Base-by-base conservation (phyloP, 2,797 vertebrate species). In the Leptoclinus maculatus region DNA sequence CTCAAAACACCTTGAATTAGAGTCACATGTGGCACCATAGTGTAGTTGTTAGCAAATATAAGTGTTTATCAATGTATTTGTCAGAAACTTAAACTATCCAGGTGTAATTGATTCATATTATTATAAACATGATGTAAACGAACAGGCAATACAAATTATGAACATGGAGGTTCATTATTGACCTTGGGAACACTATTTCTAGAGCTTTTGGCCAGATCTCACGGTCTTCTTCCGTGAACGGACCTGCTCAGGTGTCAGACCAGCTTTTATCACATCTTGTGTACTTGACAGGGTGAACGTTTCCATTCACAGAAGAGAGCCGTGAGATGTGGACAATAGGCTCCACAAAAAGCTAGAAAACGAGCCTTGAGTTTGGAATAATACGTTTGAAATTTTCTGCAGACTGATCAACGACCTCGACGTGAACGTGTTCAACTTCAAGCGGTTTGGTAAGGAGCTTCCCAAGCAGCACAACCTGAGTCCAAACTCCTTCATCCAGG, bases 401-500 rank as follows among this genome's bases (percentile, higher is more conserved):
- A 97, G 96, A 79, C 89, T 96, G 71, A 96, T 96, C 74, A 96
- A 95, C 1, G 96, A 97, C 85, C 92, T 97, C 34, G 96, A 97
- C 25, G 95, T 97, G 83, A 95, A 93, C 19, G 96, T 96, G 68
- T 96, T 97, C 84, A 96, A 95, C 85, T 97, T 96, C 82, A 92
- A 91, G 70, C 87, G 7, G 83, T 97, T 96, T 64, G 96, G 96
- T 8, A 96, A 96, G 62, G 92, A 95, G 1, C 95, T 97, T 74
- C 93, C 94, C 4, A 96, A 96, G 79, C 68, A 74, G 78, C 89
- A 96, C 82, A 86, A 84, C 19, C 63, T 97, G 76, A 96, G 95
- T 76, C 96, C 96, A 9, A 95, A 96, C 75, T 88, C 95, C 62
- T 96, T 96, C 91, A 93, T 96, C 85, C 96, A 97, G 90, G 88